These are phyloP conservation scores for Heterochromis multidens DNA, from an alignment of 2,113 vertebrate species.

Conservation along the genomic window DNA sequence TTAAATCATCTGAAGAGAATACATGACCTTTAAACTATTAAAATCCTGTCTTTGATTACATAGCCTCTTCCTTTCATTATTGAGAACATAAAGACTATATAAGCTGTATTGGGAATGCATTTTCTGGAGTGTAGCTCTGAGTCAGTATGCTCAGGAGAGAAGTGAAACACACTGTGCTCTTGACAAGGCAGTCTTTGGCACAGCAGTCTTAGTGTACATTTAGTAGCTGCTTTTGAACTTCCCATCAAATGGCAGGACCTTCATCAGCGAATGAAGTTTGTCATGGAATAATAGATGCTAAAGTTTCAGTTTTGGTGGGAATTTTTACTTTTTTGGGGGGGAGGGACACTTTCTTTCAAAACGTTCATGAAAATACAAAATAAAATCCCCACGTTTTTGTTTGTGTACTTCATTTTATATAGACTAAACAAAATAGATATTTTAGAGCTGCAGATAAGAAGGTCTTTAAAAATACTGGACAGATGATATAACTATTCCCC, in stretches of 20 bases:
- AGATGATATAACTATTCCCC: too few species aligned
- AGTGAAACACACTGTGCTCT: not conserved
- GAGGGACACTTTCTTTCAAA: too few species aligned
- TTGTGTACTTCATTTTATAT: not conserved
- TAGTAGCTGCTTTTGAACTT: not conserved
- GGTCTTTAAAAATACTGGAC: not conserved
- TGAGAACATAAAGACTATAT: not conserved
- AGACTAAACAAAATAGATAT: not conserved
- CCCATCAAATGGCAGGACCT: not conserved
- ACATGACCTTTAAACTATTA: not conserved
- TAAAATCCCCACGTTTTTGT: not conserved
- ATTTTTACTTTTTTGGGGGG: too few species aligned
- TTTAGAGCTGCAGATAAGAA: not conserved
- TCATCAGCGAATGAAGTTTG: not conserved
- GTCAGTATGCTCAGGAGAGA: not conserved
- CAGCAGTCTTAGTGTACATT: not conserved
- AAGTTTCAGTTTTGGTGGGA: too few species aligned
- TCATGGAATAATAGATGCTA: not conserved
- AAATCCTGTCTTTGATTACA: not conserved
- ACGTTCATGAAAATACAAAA: not conserved
- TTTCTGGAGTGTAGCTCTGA: not conserved
- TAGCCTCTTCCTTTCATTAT: not conserved
- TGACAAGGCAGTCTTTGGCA: not conserved
- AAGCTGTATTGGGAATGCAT: not conserved
- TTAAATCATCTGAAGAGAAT: not conserved